phyloP scores from a whole-genome alignment of 2,113 vertebrate species.

The Callospermophilus lateralis region DNA sequence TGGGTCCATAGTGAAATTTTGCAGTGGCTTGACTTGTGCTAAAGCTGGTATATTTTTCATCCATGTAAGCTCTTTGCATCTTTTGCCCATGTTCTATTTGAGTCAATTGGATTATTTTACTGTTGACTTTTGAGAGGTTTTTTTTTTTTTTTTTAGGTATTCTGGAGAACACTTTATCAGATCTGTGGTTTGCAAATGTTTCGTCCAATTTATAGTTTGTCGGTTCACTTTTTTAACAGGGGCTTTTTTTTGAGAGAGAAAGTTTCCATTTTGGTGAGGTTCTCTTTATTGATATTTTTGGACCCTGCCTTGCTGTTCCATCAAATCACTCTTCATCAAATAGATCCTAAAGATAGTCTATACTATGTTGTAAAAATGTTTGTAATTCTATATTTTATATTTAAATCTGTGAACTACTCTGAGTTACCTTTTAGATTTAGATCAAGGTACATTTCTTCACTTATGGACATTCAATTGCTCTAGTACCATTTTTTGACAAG shows the following conservation, averaged over 20 bases:
- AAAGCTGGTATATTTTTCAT: not conserved
- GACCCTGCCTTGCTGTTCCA: not conserved
- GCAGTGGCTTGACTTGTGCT: not conserved
- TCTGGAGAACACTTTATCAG: not conserved
- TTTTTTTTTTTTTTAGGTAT: not conserved
- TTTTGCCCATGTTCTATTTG: not conserved
- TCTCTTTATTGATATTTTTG: not conserved
- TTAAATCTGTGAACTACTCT: not conserved
- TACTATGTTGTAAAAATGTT: not conserved
- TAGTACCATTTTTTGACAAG: not conserved
- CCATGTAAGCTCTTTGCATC: not conserved
- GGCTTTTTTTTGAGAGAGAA: not conserved
- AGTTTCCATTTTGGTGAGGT: not conserved
- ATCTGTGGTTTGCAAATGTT: conserved; percentile 30
- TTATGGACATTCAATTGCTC: not conserved
- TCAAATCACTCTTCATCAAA: not conserved
- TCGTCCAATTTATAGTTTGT: not conserved
- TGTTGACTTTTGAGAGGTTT: not conserved
- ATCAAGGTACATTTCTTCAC: not conserved
- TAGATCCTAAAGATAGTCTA: not conserved
- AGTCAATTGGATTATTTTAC: not conserved
- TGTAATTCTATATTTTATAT: not conserved
- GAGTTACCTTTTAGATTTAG: conserved; percentile 8
- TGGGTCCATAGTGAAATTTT: not conserved
- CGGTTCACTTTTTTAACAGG: not conserved